Evolutionary conservation across 2,888 invertebrate genomes (phyloP).

Genomic region (Itoplectis maculator): DNA sequence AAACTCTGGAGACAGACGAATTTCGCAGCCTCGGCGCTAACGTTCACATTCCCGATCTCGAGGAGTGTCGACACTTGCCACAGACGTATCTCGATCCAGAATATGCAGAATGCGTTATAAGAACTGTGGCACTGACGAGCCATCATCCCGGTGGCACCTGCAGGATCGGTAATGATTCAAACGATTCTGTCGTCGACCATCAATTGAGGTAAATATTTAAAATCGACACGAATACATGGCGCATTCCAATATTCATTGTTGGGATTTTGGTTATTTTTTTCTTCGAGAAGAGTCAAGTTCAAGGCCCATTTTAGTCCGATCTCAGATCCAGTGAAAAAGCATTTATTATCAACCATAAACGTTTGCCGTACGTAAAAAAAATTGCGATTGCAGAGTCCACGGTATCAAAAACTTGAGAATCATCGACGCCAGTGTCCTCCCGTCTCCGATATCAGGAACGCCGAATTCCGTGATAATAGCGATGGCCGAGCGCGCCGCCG

Average conservation of each 20-base stretch:
- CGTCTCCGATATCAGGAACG: slow-evolving; percentile 91
- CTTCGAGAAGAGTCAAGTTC: too few species aligned
- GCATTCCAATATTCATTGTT: too few species aligned
- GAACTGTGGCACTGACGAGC: slow-evolving; percentile 88
- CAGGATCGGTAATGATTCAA: slow-evolving; percentile 87
- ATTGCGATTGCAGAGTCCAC: slow-evolving; percentile 86
- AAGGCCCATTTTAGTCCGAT: neutral
- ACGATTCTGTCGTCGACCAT: slow-evolving; percentile 88
- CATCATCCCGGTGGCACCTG: slow-evolving; percentile 94
- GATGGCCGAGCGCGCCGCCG: slow-evolving; percentile 88
- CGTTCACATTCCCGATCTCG: slow-evolving; percentile 88
- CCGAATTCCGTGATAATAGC: slow-evolving; percentile 90
- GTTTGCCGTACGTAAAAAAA: neutral
- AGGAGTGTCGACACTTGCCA: slow-evolving; percentile 87
- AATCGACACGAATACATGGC: neutral
- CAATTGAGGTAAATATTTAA: slow-evolving; percentile 86
- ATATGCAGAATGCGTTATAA: slow-evolving; percentile 88
- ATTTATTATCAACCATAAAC: neutral
- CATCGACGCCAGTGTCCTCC: slow-evolving; percentile 93
- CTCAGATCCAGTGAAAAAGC: neutral
- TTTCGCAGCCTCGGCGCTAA: slow-evolving; percentile 88
- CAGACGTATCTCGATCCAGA: slow-evolving; percentile 85
- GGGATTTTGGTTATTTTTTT: neutral
- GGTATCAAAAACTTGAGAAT: slow-evolving; percentile 89
- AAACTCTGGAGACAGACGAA: slow-evolving; percentile 85